Base-by-base conservation (phyloP, 2,888 invertebrate species). In the Idaea biselata region DNA sequence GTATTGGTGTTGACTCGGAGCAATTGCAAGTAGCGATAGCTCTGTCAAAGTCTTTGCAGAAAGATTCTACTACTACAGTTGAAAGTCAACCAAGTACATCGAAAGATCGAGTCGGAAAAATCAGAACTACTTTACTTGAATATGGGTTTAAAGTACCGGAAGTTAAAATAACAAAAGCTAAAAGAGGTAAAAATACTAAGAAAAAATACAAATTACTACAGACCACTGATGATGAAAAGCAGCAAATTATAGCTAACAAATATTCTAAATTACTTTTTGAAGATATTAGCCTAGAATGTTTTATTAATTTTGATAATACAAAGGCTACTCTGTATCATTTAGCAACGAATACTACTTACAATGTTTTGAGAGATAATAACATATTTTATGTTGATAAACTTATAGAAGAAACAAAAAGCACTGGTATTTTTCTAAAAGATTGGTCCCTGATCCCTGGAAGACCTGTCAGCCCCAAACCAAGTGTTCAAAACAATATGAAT, bases 11-110 rank as follows among this genome's bases (percentile, higher is more conserved):
- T 58, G 94, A 95, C 85, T 86, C 94, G 0, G 94, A 95, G 73
- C 94, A 96, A 70, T 83, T 95, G 66, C 95, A 95, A 79, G 75
- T 96, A 81, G 95, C 95, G 57, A 87, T 96, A 71, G 95, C 95
- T 16, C 79, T 96, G 64, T 95, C 95, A 2, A 94, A 93, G 76
- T 95, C 95, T 0, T 78, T 93, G 5, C 78, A 87, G 58, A 25
- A 63, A 6, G 44, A 63, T 6, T 32, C 58, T 8, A 55, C 68
- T 64, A 64, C 64, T 18, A 56, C 73, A 31, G 56, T 58, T 63
- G 69, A 60, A 61, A 69, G 54, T 55, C 66, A 68, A 59, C 72
- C 73, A 58, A 58, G 76, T n/a, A 78, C 71, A 18, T 69, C 84
- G 1, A 80, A 83, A 71, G 84, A 86, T 66, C 86, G 84, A 73